A percentile compares a stretch with the other conserved stretches of the same genome.
Evolutionary conservation across 2,113 vertebrate genomes (phyloP).

Genomic region (Neotoma lepida): DNA sequence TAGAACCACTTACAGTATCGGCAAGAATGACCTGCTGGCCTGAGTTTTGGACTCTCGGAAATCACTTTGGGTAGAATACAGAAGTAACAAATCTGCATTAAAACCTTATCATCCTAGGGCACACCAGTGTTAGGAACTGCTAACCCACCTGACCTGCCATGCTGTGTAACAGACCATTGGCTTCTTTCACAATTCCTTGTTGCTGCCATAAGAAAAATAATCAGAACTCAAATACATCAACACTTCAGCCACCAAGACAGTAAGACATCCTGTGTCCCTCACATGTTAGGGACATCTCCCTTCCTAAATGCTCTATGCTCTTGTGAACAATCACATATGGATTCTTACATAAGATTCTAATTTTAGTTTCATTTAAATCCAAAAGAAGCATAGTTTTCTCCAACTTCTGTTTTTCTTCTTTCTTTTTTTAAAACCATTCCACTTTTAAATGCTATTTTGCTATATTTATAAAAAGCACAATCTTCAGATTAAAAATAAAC

Average conservation of each 20-base stretch:
- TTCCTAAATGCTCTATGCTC: neutral
- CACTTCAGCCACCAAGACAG: neutral
- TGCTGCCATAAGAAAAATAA: neutral
- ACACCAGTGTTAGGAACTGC: neutral
- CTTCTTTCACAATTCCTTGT: neutral
- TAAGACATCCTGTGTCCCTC: neutral
- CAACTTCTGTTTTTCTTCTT: slow-evolving; percentile 14
- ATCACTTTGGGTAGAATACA: neutral
- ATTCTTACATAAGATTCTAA: slow-evolving; percentile 72
- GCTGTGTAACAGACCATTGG: neutral
- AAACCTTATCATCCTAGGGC: neutral
- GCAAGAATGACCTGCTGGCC: neutral
- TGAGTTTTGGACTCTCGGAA: neutral
- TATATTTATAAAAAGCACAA: slow-evolving; percentile 56
- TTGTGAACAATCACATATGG: slow-evolving; percentile 57
- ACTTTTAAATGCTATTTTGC: slow-evolving; percentile 36
- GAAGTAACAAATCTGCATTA: neutral
- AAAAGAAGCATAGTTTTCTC: slow-evolving; percentile 57
- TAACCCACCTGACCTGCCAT: neutral
- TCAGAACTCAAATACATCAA: neutral
- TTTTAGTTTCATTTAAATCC: slow-evolving; percentile 57
- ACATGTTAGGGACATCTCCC: neutral
- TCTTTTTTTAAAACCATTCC: slow-evolving; percentile 13
- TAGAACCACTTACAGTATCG: neutral
- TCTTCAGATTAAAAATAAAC: slow-evolving; percentile 36